Conservation (phyloP, 2,888 invertebrate species). For the Tipula vernalis region DNA sequence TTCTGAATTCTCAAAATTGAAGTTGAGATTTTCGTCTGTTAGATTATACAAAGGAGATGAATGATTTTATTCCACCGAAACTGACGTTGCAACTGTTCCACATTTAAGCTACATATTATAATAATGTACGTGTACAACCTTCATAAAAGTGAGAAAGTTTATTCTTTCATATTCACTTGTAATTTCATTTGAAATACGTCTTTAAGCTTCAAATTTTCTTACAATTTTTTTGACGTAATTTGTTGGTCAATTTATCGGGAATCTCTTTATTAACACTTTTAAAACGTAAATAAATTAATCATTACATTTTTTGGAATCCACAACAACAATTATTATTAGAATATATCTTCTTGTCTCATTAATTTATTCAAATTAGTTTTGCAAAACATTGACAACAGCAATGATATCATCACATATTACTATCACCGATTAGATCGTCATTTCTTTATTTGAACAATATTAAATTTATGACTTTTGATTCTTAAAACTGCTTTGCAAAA, state of each 20-base stretch:
- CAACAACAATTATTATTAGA: not conserved
- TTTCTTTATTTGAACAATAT: not conserved
- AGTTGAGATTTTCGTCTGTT: no score
- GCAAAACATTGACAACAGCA: not conserved
- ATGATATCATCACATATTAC: not conserved
- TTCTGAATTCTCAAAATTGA: no score
- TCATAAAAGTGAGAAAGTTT: no score
- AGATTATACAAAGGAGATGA: no score
- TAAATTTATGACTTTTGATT: not conserved
- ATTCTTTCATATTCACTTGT: no score
- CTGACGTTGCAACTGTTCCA: no score
- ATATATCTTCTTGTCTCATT: not conserved
- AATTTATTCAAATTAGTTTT: not conserved
- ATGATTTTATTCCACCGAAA: no score
- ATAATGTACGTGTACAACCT: no score
- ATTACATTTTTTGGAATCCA: not conserved
- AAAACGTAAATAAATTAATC: not conserved
- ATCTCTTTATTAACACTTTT: not conserved
- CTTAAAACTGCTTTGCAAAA: not conserved
- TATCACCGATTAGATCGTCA: not conserved
- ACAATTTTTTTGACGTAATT: not conserved
- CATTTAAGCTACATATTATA: no score
- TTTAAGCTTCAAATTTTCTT: no score
- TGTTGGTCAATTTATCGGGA: not conserved
- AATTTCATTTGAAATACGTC: no score